Evolutionary conservation across 2,797 vertebrate genomes (phyloP), one percentile per base, ranked within the genome.

Genomic region (Pseudocheirus occidentalis): DNA sequence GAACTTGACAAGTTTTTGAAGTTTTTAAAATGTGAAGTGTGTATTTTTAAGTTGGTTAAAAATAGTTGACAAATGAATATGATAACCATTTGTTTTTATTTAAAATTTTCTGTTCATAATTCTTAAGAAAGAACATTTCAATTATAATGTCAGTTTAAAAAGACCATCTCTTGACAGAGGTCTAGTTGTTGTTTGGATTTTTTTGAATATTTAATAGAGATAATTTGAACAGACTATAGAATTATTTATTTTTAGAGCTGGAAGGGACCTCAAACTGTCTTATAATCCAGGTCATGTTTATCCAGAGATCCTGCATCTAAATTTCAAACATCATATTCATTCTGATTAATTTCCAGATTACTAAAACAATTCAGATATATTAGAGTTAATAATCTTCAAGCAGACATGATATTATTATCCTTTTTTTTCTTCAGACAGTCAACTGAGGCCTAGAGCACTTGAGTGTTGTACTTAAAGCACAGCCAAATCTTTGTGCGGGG

Each of bases 11-110:
- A 21, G 3, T 46, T 62, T 54, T 92, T 3, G 56, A 92, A 73
- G 4, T 4, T 94, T 91, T 81, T 59, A 91, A 94, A 94, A 90
- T 94, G 90, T 91, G 34, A 56, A 95, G n/a, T 28, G 31, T 12
- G 16, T 34, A 95, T 94, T 96, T 96, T 91, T 59, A 91, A 91
- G 66, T 89, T 91, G 46, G 34, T 90, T 90, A 91, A 95, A 96
- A 93, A 53, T 54, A 93, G 1, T 90, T 94, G 1, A 92, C 89
- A 27, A 96, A 92, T 92, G 90, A 92, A 91, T 87, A 92, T 50
- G 12, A 34, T 93, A n/a, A 93, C 5, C 0, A 93, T 91, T 96
- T 94, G n/a, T 46, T 87, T 87, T 50, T 87, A 87, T 87, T 87
- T 50, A 50, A 87, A 81, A 27, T 87, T 81, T 87, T 50, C 73